Evolutionary conservation across 2,797 vertebrate genomes (phyloP).

Genomic region (Phoxinus dragarum): DNA sequence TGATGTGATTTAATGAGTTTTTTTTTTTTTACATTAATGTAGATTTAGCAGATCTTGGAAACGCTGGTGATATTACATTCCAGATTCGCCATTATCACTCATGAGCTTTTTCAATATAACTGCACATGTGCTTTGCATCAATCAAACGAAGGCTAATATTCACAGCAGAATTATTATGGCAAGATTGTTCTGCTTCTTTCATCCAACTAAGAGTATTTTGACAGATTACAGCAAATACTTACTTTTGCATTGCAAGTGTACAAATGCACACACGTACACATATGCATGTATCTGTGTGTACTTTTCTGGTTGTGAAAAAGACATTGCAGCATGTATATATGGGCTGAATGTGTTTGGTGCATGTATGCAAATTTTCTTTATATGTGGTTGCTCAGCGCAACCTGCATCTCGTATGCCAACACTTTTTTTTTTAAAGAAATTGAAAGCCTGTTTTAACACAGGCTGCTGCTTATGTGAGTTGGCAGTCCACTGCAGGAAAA

Average conservation of each 20-base stretch:
- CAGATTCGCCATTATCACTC: slow-evolving; percentile 19
- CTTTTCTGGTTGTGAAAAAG: not conserved
- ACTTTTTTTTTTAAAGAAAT: slow-evolving; percentile 37
- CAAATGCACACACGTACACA: not conserved
- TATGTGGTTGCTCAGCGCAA: not conserved
- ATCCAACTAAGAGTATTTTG: not conserved
- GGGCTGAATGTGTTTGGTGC: not conserved
- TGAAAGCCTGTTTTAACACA: slow-evolving; percentile 70
- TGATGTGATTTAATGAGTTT: slow-evolving; percentile 18
- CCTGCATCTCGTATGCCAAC: not conserved
- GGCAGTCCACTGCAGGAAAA: slow-evolving; percentile 61
- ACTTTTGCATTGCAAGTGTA: not conserved
- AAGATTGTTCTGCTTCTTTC: not conserved
- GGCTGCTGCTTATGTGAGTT: slow-evolving; percentile 74
- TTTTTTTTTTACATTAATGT: not conserved
- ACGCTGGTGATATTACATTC: slow-evolving; percentile 21
- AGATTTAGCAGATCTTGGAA: slow-evolving; percentile 28
- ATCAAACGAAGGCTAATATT: slow-evolving; percentile 50
- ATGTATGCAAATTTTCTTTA: not conserved
- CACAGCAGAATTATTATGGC: not conserved
- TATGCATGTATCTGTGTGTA: not conserved
- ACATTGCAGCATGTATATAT: not conserved
- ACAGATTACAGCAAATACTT: not conserved
- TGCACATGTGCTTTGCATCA: slow-evolving; percentile 43
- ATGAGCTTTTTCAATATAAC: slow-evolving; percentile 29